A percentile compares a stretch with the other conserved stretches of the same genome.
These are phyloP conservation scores for Lamproptera curius DNA, from an alignment of 2,888 invertebrate genomes.

Conservation along the genomic window DNA sequence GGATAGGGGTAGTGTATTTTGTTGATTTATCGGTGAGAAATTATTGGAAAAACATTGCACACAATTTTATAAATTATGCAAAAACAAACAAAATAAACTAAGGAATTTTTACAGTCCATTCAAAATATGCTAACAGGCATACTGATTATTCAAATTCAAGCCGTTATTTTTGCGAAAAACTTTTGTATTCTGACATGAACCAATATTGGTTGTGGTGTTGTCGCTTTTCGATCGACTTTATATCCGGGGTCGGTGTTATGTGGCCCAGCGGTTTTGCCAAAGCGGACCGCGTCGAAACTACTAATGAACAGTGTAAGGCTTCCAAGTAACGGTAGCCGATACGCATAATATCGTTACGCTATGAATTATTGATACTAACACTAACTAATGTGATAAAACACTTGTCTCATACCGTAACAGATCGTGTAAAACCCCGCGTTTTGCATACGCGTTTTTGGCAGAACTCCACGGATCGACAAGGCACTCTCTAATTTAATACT, in stretches of 20 bases:
- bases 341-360: constrained; percentile 62
- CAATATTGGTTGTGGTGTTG: neutral
- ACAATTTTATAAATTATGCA: no score
- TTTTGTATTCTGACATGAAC: no score
- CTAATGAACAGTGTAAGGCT: constrained; percentile 72
- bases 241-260: constrained; percentile 50
- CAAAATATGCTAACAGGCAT: no score
- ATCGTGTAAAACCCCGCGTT: constrained; percentile 48
- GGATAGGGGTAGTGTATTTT: no score
- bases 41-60: no score
- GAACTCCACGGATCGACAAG: constrained; percentile 30
- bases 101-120: no score
- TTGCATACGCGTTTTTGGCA: constrained; percentile 39
- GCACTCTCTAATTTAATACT: no score
- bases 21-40: no score
- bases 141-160: no score
- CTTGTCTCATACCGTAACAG: constrained; percentile 62
- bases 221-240: constrained; percentile 34
- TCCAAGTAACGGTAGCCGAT: constrained; percentile 73
- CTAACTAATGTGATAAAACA: constrained; percentile 69
- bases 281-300: constrained; percentile 68
- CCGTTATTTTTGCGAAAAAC: no score
- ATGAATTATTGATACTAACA: constrained; percentile 72
- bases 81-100: no score
- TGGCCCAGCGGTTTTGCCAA: constrained; percentile 76